Conservation (phyloP, 2,888 invertebrate genomes). For the Trichogramma evanescens region DNA sequence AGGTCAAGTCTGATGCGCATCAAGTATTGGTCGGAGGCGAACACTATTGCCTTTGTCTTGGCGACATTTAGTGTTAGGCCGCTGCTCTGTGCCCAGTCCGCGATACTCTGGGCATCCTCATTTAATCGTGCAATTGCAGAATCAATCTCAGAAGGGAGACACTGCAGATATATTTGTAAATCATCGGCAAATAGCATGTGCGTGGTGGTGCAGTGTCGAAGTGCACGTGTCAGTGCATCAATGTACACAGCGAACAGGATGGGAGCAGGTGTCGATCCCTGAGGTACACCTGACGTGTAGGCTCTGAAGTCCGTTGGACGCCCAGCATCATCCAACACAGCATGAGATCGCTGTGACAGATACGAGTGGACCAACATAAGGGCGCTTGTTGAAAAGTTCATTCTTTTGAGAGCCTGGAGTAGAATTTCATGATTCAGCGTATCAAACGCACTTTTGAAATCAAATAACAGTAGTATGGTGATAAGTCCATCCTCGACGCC, state of each 20-base stretch:
- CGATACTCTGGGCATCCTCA: neutral
- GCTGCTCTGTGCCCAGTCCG: neutral
- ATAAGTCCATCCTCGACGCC: too few species aligned
- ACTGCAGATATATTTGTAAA: neutral
- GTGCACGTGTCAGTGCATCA: neutral
- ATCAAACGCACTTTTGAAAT: too few species aligned
- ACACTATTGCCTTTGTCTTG: neutral
- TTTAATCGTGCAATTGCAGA: neutral
- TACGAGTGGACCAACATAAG: neutral
- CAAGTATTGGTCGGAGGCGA: too few species aligned
- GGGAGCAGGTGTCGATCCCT: neutral
- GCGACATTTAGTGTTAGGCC: neutral
- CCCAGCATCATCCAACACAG: neutral
- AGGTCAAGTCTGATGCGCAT: too few species aligned
- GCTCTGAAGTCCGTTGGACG: neutral
- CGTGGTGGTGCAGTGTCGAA: neutral
- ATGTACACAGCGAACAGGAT: neutral
- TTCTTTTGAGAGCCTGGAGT: too few species aligned
- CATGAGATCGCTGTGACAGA: neutral
- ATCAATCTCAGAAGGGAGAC: neutral
- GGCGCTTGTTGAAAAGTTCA: neutral
- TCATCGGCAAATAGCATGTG: neutral
- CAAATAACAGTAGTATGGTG: too few species aligned
- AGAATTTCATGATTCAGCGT: too few species aligned
- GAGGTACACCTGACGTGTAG: neutral